Conservation (phyloP, 2,888 invertebrate species). For the Selenia dentaria region DNA sequence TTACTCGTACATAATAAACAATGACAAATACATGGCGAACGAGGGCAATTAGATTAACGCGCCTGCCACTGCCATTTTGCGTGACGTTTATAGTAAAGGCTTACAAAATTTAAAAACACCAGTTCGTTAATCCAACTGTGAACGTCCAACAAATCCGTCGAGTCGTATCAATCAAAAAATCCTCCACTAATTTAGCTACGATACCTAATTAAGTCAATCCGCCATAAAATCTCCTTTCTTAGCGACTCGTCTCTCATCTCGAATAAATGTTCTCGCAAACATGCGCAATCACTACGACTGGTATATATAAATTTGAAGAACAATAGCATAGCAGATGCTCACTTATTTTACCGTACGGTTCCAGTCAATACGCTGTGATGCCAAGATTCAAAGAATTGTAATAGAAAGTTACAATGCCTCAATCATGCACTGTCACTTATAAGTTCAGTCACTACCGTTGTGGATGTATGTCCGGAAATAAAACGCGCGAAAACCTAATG, state of each 20-base stretch:
- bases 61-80: too few relatives aligned
- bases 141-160: constrained; percentile 54
- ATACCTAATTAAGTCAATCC: constrained; percentile 80
- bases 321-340: too few relatives aligned
- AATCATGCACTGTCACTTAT: too few relatives aligned
- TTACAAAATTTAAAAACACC: constrained; percentile 5
- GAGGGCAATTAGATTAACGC: too few relatives aligned
- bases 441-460: background rate
- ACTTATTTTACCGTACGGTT: too few relatives aligned
- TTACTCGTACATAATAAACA: too few relatives aligned
- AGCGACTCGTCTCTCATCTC: constrained; percentile 63
- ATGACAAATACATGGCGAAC: too few relatives aligned
- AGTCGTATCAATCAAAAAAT: constrained; percentile 76
- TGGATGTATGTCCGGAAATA: constrained; percentile 39
- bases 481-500: constrained; percentile 84
- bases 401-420: too few relatives aligned
- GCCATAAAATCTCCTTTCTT: constrained; percentile 80
- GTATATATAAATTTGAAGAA: background rate
- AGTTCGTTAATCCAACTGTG: constrained; percentile 5
- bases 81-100: too few relatives aligned
- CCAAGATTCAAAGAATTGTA: too few relatives aligned
- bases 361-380: too few relatives aligned
- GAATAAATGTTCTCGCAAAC: constrained; percentile 10
- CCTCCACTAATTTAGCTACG: constrained; percentile 66
- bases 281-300: constrained; percentile 34